These are phyloP conservation scores for Echiichthys vipera DNA, from an alignment of 2,797 vertebrate species.

Conservation along the genomic window DNA sequence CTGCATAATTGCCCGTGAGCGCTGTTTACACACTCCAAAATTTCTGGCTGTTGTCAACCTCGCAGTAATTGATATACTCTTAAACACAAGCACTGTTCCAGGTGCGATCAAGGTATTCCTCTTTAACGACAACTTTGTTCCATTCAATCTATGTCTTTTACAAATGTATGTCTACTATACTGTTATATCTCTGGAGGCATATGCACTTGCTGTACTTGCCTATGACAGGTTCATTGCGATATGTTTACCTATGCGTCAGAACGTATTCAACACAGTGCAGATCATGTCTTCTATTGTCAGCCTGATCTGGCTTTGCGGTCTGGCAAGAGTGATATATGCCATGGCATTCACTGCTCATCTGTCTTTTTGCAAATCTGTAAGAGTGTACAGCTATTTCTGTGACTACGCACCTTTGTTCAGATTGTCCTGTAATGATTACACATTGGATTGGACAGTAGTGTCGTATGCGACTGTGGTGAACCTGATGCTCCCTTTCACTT, in stretches of 20 bases:
- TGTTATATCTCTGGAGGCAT: conserved; percentile 48
- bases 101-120: conserved; percentile 71
- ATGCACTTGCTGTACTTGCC: conserved; percentile 63
- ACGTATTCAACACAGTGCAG: conserved; percentile 58
- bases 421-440: conserved; percentile 69
- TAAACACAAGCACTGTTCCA: conserved; percentile 69
- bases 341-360: conserved; percentile 43
- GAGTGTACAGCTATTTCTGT: conserved; percentile 76
- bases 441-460: conserved; percentile 52
- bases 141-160: conserved; percentile 65
- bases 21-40: conserved; percentile 68
- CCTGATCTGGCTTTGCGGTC: conserved; percentile 35
- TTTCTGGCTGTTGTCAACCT: conserved; percentile 70
- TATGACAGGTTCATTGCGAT: conserved; percentile 75
- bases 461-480: conserved; percentile 1
- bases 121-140: conserved; percentile 66
- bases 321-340: background rate
- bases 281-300: conserved; percentile 63
- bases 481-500: conserved; percentile 41
- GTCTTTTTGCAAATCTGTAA: conserved; percentile 71
- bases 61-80: conserved; percentile 61
- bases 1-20: conserved; percentile 50
- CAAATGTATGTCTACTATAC: conserved; percentile 67
- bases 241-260: conserved; percentile 71
- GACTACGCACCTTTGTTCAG: conserved; percentile 74